Base-by-base conservation (phyloP, 1,140 invertebrate species). In the Platyscapa corneri region DNA sequence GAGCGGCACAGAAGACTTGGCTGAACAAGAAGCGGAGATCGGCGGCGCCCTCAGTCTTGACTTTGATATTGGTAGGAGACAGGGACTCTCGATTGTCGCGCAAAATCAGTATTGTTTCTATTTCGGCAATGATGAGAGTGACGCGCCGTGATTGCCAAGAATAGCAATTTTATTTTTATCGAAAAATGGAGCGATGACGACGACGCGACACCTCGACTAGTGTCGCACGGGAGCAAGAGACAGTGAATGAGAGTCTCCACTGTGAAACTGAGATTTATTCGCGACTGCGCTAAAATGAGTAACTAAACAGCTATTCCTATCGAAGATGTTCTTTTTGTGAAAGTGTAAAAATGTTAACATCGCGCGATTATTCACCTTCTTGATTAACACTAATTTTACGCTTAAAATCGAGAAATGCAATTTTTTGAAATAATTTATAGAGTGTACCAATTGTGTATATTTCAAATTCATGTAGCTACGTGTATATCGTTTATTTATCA, bases 11-110 rank as follows among this genome's bases (percentile, higher is more conserved):
- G 49, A 53, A 53, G 16, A 6, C 49, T 53, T 14, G 49, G 16
- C 10, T 16, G 8, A 53, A 14, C 49, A 2, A 14, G 8, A 53
- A 10, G 18, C 20, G 53, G 14, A 23, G 0, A n/a, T 20, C 30
- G 39, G 39, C 64, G 79, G 3, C 46, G 80, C 65, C 65, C 56
- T 83, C 67, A 85, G n/a, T 74, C 83, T 80, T 85, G 83, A 85
- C 83, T 85, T 85, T 85, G 83, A 85, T 85, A 74, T 85, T 85
- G 83, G 77, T 49, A 80, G 32, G 37, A 70, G 60, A 42, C 10
- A 30, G 32, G 18, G 49, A 27, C 23, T 60, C 23, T 27, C 49
- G 30, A 7, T 30, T 6, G 37, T 34, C 76, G 49, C 53, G 42
- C 83, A 74, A 64, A 3, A 53, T 67, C 84, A 49, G 53, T 70